phyloP scores from a whole-genome alignment of 2,113 vertebrate species.

The Scatophagus argus region DNA sequence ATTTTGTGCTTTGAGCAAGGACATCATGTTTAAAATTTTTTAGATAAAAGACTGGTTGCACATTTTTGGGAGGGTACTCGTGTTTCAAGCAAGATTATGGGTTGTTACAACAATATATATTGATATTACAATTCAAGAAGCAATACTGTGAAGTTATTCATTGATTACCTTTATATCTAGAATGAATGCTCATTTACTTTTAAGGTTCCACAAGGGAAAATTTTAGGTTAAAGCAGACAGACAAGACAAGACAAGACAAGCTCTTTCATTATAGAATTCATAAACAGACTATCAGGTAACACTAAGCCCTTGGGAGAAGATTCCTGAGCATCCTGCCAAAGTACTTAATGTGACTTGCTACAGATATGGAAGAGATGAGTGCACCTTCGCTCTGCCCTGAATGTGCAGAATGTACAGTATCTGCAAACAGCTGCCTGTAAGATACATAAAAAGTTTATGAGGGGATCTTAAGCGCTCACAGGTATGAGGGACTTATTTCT shows the following conservation, averaged over 20 bases:
- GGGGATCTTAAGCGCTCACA: slow-evolving; percentile 16
- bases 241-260: too few species aligned
- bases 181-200: too few species aligned
- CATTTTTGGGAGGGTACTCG: background rate
- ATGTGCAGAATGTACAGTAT: slow-evolving; percentile 37
- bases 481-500: slow-evolving; percentile 21
- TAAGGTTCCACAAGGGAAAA: slow-evolving; percentile 38
- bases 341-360: slow-evolving; percentile 43
- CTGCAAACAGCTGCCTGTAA: slow-evolving; percentile 33
- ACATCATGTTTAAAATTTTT: background rate
- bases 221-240: slow-evolving; percentile 34
- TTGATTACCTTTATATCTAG: too few species aligned
- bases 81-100: slow-evolving; percentile 7
- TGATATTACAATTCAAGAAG: slow-evolving; percentile 18
- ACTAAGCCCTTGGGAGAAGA: slow-evolving; percentile 36
- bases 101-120: slow-evolving; percentile 10
- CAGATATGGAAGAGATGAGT: slow-evolving; percentile 52
- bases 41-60: background rate
- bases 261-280: slow-evolving; percentile 47
- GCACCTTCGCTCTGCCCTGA: slow-evolving; percentile 29
- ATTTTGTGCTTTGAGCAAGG: background rate
- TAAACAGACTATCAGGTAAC: slow-evolving; percentile 48
- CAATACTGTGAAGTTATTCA: slow-evolving; percentile 17
- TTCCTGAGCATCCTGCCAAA: slow-evolving; percentile 44
- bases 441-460: slow-evolving; percentile 52